Evolutionary conservation across 2,888 invertebrate genomes (phyloP), one percentile per base, ranked within the genome.

Genomic region (Fabriciana adippe): DNA sequence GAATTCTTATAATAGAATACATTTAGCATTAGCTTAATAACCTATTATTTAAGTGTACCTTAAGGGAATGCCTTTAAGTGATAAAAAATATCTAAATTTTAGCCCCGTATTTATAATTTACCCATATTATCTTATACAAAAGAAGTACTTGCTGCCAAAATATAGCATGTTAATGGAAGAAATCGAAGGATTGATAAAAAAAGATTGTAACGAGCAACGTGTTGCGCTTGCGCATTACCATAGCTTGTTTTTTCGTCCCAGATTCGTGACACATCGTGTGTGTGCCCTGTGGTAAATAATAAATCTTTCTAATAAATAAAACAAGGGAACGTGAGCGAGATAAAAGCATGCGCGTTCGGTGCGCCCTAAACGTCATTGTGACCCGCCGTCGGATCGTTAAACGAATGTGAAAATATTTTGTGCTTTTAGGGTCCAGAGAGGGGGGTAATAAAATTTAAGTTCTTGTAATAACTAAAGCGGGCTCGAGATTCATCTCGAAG

Each of bases 261-360:
- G 81, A 86, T 89, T 92, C 92, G 92, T 91, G 91, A 92, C 89
- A 86, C 91, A 81, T 84, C 90, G 92, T 92, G 92, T 91, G 92
- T 84, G 92, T 84, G 90, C 90, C 80, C 79, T 81, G 85, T 80
- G 87, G 91, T 90, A 90, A 92, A 91, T 91, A 92, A 92, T 91
- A 92, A 92, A 92, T 92, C 89, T 89, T 89, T 90, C 91, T 91
- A 92, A 92, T 92, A 92, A 92, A 91, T 92, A 91, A 90, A 92
- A 90, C 89, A 91, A 88, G 87, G 88, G 86, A 88, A 91, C 92
- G 91, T 91, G 92, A 88, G 89, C 75, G 79, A 90, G 90, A 91
- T 91, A 91, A 92, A 89, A 78, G 90, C 90, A 79, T 85, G 85
- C 77, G 93, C 87, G 73, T 90, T 90, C 80, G 90, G 92, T 94